These are phyloP conservation scores for Capitulum mitella DNA, from an alignment of 2,888 invertebrate species.

Conservation along the genomic window DNA sequence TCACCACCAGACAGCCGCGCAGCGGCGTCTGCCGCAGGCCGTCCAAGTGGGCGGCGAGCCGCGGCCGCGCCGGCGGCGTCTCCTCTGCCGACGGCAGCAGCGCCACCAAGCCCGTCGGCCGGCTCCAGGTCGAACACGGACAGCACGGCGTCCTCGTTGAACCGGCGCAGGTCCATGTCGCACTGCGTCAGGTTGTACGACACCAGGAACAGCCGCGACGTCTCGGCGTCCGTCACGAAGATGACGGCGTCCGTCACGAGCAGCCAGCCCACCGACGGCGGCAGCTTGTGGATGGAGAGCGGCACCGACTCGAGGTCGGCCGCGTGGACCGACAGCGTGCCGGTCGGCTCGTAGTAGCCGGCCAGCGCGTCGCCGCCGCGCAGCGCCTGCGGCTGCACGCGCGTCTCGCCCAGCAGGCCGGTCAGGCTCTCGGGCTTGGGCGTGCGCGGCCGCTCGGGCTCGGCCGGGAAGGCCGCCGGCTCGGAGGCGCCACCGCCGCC, in stretches of 20 bases:
- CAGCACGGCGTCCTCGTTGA: not conserved
- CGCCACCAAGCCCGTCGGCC: not conserved
- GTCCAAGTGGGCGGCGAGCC: not conserved
- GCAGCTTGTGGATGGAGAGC: slow-evolving; percentile 60
- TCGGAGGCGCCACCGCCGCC: no score
- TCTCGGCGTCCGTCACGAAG: slow-evolving; percentile 52
- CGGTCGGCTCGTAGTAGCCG: slow-evolving; percentile 52
- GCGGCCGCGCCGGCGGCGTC: not conserved
- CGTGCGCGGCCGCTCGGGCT: not conserved
- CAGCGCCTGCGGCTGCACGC: slow-evolving; percentile 52
- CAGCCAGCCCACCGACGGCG: slow-evolving; percentile 54
- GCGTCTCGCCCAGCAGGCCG: slow-evolving; percentile 47
- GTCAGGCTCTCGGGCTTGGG: slow-evolving; percentile 38
- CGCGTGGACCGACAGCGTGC: slow-evolving; percentile 56
- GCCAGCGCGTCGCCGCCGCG: slow-evolving; percentile 53
- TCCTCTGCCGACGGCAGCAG: not conserved
- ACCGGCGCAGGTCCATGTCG: slow-evolving; percentile 46
- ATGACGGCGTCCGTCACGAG: slow-evolving; percentile 61
- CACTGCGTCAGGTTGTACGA: slow-evolving; percentile 53
- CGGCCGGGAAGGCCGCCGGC: not conserved
- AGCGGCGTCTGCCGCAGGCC: not conserved
- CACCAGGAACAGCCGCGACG: slow-evolving; percentile 50
- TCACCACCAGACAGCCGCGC: slow-evolving; percentile 18
- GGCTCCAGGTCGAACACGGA: slow-evolving; percentile 1
- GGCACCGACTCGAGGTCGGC: slow-evolving; percentile 59